These are phyloP conservation scores for Lycorma delicatula DNA, from an alignment of 1,140 invertebrate genomes.

Conservation along the genomic window DNA sequence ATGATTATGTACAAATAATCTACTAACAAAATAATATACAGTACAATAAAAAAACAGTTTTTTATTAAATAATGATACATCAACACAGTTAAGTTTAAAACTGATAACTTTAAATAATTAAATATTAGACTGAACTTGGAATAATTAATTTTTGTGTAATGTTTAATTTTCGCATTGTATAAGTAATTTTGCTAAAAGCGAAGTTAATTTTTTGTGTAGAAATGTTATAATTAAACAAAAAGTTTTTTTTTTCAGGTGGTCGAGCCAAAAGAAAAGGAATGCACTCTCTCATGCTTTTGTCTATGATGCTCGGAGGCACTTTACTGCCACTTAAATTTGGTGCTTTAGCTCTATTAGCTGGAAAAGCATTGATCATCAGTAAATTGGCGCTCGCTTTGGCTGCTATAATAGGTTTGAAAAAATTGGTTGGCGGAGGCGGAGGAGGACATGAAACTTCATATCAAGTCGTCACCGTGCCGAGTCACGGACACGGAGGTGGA, in stretches of 20 bases:
- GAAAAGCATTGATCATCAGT: conserved; percentile 73
- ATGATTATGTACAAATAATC: too few species aligned
- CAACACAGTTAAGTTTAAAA: too few species aligned
- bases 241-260: conserved; percentile 34
- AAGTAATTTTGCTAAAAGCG: too few species aligned
- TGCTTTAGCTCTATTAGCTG: conserved; percentile 65
- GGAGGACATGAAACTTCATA: conserved; percentile 23
- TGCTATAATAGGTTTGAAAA: conserved; percentile 74
- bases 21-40: too few species aligned
- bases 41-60: too few species aligned
- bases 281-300: conserved; percentile 61
- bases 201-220: background rate
- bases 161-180: too few species aligned
- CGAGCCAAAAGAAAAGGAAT: conserved; percentile 59
- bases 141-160: too few species aligned
- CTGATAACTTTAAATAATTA: too few species aligned
- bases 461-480: conserved; percentile 20
- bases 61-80: too few species aligned
- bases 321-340: conserved; percentile 69
- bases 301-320: conserved; percentile 65
- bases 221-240: background rate
- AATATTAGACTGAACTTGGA: too few species aligned
- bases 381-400: conserved; percentile 71
- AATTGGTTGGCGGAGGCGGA: conserved; percentile 47
- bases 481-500: conserved; percentile 12